Base-by-base conservation (phyloP, 2,797 vertebrate genomes). In the Acomys russatus region DNA sequence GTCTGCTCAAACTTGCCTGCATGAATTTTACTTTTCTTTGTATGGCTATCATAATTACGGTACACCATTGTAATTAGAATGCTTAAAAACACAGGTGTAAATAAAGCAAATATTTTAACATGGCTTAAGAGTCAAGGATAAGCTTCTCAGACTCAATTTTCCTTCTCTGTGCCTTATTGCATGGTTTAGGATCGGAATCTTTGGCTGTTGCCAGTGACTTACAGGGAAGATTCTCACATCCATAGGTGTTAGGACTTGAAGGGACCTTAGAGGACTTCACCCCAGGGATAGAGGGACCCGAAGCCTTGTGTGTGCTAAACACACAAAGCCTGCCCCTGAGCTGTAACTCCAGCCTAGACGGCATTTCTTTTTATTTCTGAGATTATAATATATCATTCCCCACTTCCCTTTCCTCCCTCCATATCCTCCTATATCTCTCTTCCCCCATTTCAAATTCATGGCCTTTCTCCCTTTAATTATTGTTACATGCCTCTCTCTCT, bases 71-170 rank as follows among this genome's bases (percentile, higher is more conserved):
- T 68, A 77, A 68, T 88, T 87, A 90, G 61, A 71, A 96, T 93
- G 82, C 66, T 35, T 83, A 92, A 96, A 90, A 73, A 88, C 4
- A 18, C 63, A 71, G 3, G 64, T 87, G 4, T 79, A 73, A 92
- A 90, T 88, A 59, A 83, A 94, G 30, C 33, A 86, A 89, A 63
- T 79, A 30, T 90, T 95, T 95, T 93, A 80, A 91, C 4, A 23
- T 64, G 74, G 49, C 25, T 83, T 35, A 63, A 84, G 35, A 87
- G 73, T 76, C 64, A 61, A 17, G 54, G 49, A 56, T 85, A 90
- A 63, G 28, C 64, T 74, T 86, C 33, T 54, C 71, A 86, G 61
- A 56, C 33, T 56, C 83, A 11, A 1, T 71, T 88, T 89, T 86
- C 12, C 91, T 92, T 61, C 51, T 90, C 63, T 15, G 4, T 56